A percentile compares a stretch with the other conserved stretches of the same genome.
Conservation (phyloP, 2,113 vertebrate genomes). For the Grammomys dolichurus region DNA sequence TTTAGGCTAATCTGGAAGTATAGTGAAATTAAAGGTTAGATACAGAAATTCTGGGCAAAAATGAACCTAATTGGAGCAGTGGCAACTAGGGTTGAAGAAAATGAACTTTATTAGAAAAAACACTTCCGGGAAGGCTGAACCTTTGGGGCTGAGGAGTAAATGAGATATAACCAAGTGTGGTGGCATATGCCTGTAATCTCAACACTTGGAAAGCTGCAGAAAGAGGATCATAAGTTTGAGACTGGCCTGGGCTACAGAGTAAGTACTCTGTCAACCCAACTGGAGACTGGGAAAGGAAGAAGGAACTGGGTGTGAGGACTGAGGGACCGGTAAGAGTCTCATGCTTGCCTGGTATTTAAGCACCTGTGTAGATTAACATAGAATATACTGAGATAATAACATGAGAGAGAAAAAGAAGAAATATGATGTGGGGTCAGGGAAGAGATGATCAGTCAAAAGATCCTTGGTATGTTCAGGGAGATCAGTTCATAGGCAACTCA, state of each 20-base stretch:
- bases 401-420: neutral
- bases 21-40: slow-evolving; percentile 31
- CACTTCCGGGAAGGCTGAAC: neutral
- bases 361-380: neutral
- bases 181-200: neutral
- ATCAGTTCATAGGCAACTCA: neutral
- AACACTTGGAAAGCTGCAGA: neutral
- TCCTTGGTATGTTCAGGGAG: neutral
- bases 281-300: neutral
- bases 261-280: neutral
- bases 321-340: neutral
- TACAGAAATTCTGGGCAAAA: neutral
- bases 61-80: neutral
- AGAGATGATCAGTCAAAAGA: neutral
- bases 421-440: neutral
- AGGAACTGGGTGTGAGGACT: slow-evolving; percentile 1
- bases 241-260: neutral
- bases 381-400: neutral
- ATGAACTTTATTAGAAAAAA: neutral
- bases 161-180: neutral
- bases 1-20: neutral
- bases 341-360: neutral
- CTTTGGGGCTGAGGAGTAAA: slow-evolving; percentile 20
- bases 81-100: slow-evolving; percentile 38
- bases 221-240: neutral